Conservation (phyloP, 2,797 vertebrate species). For the Amblyraja radiata region DNA sequence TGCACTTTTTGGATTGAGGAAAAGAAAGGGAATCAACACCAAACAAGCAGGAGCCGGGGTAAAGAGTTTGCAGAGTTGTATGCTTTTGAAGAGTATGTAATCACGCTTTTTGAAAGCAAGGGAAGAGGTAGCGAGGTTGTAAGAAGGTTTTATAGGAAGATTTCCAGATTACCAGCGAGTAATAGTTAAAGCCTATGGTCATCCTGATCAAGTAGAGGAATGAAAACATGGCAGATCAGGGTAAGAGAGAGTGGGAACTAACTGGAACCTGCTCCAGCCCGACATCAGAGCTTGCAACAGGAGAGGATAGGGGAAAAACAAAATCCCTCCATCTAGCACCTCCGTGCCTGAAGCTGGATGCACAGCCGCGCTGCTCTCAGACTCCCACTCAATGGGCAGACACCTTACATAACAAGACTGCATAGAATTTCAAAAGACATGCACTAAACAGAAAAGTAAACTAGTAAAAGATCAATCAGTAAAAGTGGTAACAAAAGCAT, state of each 20-base stretch:
- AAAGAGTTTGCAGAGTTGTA: background rate
- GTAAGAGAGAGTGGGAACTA: no score
- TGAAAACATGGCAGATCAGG: background rate
- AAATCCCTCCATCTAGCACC: background rate
- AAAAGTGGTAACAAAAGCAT: conserved; percentile 33
- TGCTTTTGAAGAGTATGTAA: background rate
- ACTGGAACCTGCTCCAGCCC: background rate
- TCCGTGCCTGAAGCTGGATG: background rate
- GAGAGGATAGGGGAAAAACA: background rate
- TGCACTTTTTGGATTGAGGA: background rate
- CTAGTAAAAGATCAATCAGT: conserved; percentile 35
- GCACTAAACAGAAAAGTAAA: conserved; percentile 36
- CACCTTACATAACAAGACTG: conserved; percentile 35
- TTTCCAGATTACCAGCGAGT: background rate
- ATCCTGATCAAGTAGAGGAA: background rate
- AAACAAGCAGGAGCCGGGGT: background rate
- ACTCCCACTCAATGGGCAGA: conserved; percentile 16
- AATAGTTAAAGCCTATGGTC: background rate
- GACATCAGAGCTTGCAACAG: conserved; percentile 22
- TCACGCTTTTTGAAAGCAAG: background rate
- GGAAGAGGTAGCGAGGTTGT: background rate
- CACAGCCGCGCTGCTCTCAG: background rate
- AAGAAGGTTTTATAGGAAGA: background rate
- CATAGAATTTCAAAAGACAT: conserved; percentile 29
- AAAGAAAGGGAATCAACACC: background rate